Conservation (phyloP, 2,113 vertebrate genomes). For the Callaeas wilsoni region DNA sequence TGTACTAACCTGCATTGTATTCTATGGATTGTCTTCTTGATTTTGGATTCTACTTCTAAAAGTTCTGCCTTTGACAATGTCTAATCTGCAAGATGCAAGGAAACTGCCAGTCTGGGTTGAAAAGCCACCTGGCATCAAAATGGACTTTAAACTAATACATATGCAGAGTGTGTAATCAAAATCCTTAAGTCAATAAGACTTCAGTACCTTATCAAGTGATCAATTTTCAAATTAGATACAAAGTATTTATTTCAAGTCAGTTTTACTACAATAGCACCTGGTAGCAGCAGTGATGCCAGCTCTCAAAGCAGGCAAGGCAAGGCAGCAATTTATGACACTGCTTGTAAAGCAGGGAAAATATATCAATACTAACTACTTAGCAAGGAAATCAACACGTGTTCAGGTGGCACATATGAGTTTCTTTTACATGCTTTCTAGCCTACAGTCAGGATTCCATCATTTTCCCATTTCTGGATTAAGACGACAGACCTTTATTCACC, state of each 20-base stretch:
- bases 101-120: not conserved
- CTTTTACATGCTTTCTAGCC: not conserved
- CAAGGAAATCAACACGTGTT: not conserved
- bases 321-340: not conserved
- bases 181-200: not conserved
- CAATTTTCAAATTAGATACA: not conserved
- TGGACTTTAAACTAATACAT: not conserved
- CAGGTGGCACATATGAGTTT: not conserved
- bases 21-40: not conserved
- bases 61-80: not conserved
- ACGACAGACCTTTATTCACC: not conserved
- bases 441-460: not conserved
- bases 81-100: not conserved
- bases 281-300: not conserved
- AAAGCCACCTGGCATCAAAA: not conserved
- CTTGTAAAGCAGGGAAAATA: not conserved
- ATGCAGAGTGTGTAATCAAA: not conserved
- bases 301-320: not conserved
- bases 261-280: not conserved
- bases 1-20: not conserved
- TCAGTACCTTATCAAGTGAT: not conserved
- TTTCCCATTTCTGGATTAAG: not conserved
- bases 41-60: not conserved
- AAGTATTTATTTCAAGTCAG: not conserved
- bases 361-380: not conserved